Evolutionary conservation across 64 coral and sea anemone species (phyloP).

Genomic region (Montipora efflorescens): DNA sequence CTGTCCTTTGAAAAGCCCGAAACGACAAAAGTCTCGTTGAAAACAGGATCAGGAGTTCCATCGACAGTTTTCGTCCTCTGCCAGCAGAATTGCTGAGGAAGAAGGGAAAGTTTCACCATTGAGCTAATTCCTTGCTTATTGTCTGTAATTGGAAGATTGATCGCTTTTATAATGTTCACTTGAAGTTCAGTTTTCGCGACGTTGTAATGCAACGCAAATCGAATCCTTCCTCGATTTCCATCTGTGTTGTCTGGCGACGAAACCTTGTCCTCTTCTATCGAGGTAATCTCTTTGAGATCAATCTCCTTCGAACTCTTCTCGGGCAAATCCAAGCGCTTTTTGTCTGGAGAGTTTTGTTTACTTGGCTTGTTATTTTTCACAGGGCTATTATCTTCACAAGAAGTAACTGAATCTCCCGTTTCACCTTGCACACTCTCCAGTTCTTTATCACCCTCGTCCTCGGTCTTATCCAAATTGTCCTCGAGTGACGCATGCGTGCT

Average conservation of each 20-base stretch:
- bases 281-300: slow-evolving; percentile 36
- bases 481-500: slow-evolving; percentile 74
- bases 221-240: slow-evolving; percentile 76
- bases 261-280: slow-evolving; percentile 33
- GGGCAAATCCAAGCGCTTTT: background rate
- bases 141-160: slow-evolving; percentile 65
- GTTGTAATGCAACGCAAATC: slow-evolving; percentile 88
- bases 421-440: background rate
- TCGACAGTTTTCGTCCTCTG: slow-evolving; percentile 85
- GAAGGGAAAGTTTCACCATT: slow-evolving; percentile 83
- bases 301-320: background rate
- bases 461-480: slow-evolving; percentile 68
- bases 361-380: slow-evolving; percentile 11
- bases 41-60: slow-evolving; percentile 73
- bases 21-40: slow-evolving; percentile 96
- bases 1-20: slow-evolving; percentile 95
- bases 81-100: slow-evolving; percentile 97
- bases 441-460: slow-evolving; percentile 59
- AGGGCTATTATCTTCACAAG: slow-evolving; percentile 41
- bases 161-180: slow-evolving; percentile 87
- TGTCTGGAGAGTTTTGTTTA: background rate
- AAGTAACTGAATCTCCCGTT: background rate
- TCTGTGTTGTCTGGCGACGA: slow-evolving; percentile 60
- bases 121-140: slow-evolving; percentile 81
- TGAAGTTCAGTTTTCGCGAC: slow-evolving; percentile 83